These are phyloP conservation scores for Euborellia annulipes DNA, from an alignment of 1,140 invertebrate genomes.

Conservation along the genomic window DNA sequence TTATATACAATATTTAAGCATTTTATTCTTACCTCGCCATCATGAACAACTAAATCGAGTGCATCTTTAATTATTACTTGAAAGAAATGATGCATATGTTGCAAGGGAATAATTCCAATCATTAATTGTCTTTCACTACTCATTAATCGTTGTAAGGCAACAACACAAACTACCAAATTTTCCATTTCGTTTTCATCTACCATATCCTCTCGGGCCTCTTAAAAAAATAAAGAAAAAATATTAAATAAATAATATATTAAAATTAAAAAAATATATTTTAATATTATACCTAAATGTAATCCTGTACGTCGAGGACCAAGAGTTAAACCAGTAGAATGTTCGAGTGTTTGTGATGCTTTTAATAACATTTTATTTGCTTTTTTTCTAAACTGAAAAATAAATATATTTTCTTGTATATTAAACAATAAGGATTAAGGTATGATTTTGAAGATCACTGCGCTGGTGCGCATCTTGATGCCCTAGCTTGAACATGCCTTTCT, in stretches of 20 bases:
- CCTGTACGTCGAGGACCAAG: slow-evolving; percentile 34
- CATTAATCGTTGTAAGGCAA: slow-evolving; percentile 74
- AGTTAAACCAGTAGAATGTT: slow-evolving; percentile 52
- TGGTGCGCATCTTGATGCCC: too few relatives aligned
- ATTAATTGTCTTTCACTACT: slow-evolving; percentile 72
- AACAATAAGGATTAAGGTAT: neutral
- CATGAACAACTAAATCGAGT: slow-evolving; percentile 67
- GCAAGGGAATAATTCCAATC: slow-evolving; percentile 64
- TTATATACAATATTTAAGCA: too few relatives aligned
- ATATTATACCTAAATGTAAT: slow-evolving; percentile 28
- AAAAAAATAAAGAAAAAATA: slow-evolving; percentile 8
- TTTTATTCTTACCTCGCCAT: slow-evolving; percentile 68
- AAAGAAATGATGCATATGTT: slow-evolving; percentile 67
- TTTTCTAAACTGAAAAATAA: slow-evolving; percentile 44
- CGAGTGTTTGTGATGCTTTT: slow-evolving; percentile 64
- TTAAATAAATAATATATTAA: too few relatives aligned
- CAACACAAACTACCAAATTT: slow-evolving; percentile 65
- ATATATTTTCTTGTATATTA: neutral
- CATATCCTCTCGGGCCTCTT: slow-evolving; percentile 38
- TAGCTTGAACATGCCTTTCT: too few relatives aligned
- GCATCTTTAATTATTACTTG: slow-evolving; percentile 69
- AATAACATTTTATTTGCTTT: slow-evolving; percentile 74
- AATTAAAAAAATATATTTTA: too few relatives aligned
- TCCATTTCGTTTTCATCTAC: slow-evolving; percentile 74
- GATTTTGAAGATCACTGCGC: too few relatives aligned